Evolutionary conservation across 2,797 vertebrate genomes (phyloP), one percentile per base, ranked within the genome.

Genomic region (Lacerta viridis): DNA sequence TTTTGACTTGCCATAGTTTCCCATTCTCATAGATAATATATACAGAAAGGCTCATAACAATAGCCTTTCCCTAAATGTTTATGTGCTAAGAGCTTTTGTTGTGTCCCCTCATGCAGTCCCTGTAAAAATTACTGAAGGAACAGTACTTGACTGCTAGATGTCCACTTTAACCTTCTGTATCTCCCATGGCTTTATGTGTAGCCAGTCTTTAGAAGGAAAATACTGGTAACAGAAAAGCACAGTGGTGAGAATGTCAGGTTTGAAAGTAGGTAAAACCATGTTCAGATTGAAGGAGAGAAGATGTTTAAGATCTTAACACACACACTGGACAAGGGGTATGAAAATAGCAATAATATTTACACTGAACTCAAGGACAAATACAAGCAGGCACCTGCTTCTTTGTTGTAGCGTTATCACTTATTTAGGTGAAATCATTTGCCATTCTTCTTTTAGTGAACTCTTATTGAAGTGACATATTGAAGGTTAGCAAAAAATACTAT

Each of bases 381-480:
- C 2, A n/a, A 81, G 29, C 69, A 74, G 6, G 11, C 4, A 23
- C 80, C 20, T 33, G 1, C 75, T 91, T 75, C 4, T 71, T 79
- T 79, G 1, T 92, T n/a, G 23, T 4, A 36, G 77, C 0, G 61
- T 68, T n/a, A 6, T 0, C 25, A 4, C 59, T 36, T 78, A 11
- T 82, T 64, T 89, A 39, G 61, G 43, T 77, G 89, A 89, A 88
- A 89, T 77, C 46, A 25, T 1, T 72, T 86, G 83, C 36, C 29
- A 6, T 36, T 68, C 25, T 90, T 87, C 85, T 91, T 61, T 90
- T 80, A 89, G 82, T 72, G 50, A 27, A 33, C 71, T 90, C 75
- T 84, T 61, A 15, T 72, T 79, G 87, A 92, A 84, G 41, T 78
- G 78, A 41, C 71, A 83, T 64, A 33, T 85, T 64, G 25, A 72